Evolutionary conservation across 2,113 vertebrate genomes (phyloP).

Genomic region (Alethe diademata): DNA sequence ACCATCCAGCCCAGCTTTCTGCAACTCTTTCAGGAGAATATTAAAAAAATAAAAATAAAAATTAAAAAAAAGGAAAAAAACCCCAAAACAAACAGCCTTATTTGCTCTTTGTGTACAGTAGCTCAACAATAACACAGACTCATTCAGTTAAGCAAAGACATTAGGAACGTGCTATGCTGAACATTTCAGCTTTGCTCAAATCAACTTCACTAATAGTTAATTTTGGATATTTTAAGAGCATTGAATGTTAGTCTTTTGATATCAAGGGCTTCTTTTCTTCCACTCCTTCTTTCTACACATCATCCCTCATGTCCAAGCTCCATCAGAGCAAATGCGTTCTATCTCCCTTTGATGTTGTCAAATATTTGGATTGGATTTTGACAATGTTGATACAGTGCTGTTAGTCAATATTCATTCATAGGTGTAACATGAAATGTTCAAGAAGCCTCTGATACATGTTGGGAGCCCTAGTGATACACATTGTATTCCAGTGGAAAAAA

Average conservation of each 20-base stretch:
- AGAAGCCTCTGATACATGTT: background rate
- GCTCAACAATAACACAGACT: background rate
- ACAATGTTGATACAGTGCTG: background rate
- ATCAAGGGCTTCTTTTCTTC: background rate
- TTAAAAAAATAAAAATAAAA: background rate
- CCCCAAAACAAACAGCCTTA: background rate
- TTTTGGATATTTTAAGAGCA: background rate
- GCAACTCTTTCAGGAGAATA: constrained; percentile 30
- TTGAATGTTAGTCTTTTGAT: background rate
- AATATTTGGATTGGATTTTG: background rate
- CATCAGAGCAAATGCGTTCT: background rate
- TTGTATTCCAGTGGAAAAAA: background rate
- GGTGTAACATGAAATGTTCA: background rate
- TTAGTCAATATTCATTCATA: constrained; percentile 34
- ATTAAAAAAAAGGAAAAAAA: fast-evolving
- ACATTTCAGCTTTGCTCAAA: constrained; percentile 6
- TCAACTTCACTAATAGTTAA: background rate
- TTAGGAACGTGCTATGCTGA: background rate
- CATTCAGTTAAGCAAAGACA: background rate
- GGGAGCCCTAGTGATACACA: background rate
- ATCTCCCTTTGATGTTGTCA: constrained; percentile 15
- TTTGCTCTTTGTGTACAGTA: background rate
- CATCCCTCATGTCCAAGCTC: background rate
- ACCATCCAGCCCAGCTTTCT: background rate
- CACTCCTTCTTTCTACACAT: background rate